phyloP scores from a whole-genome alignment of 2,113 vertebrate species.

The Ciconia stormi region DNA sequence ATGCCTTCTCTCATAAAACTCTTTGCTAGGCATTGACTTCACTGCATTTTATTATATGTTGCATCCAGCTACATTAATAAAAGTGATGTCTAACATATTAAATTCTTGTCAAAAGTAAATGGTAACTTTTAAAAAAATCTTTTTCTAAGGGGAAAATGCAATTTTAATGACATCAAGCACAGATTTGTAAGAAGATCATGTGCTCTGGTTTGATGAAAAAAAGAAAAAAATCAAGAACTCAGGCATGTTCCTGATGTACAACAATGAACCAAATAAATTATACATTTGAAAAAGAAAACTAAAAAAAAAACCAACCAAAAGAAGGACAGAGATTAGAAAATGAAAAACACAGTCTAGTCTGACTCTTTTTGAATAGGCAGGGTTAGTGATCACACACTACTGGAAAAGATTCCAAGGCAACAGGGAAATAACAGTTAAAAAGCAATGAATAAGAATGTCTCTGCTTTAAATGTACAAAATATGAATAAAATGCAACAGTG shows the following conservation, averaged over 20 bases:
- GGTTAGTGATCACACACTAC: background rate
- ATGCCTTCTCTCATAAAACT: background rate
- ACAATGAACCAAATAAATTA: constrained; percentile 6
- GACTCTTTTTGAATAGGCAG: background rate
- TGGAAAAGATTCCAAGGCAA: background rate
- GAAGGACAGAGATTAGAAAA: background rate
- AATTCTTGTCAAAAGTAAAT: background rate
- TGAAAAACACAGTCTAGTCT: background rate
- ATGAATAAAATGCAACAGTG: background rate
- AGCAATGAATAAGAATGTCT: background rate
- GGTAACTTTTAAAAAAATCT: background rate
- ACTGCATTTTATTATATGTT: background rate
- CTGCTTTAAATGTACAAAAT: background rate
- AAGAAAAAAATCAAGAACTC: background rate
- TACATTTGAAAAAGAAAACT: background rate
- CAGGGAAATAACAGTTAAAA: background rate
- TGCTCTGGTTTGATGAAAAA: background rate
- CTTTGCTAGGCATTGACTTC: background rate
- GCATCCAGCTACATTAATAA: background rate
- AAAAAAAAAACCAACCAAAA: background rate
- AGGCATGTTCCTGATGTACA: background rate
- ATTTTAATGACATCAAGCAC: constrained; percentile 14
- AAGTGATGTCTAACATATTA: constrained; percentile 13
- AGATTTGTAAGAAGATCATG: background rate
- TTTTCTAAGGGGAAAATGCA: constrained; percentile 2